Evolutionary conservation across 2,888 invertebrate species (phyloP).

Genomic region (Blastobasis lacticolella): DNA sequence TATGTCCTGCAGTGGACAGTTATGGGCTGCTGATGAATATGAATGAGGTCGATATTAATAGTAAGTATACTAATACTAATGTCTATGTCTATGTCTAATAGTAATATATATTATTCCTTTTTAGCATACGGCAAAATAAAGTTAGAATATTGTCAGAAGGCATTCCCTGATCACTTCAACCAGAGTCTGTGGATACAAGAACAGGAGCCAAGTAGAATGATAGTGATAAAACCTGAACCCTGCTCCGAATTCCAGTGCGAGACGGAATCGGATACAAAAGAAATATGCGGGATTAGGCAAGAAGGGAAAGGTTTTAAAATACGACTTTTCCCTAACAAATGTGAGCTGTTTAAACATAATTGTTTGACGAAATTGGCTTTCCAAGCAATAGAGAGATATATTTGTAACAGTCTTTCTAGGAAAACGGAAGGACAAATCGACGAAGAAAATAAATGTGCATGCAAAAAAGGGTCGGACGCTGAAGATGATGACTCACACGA

Average conservation of each 20-base stretch:
- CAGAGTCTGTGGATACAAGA: constrained; percentile 1
- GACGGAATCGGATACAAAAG: too few relatives aligned
- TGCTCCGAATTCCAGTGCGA: too few relatives aligned
- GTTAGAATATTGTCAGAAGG: constrained; percentile 31
- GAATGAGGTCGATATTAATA: too few relatives aligned
- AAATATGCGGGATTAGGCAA: constrained; percentile 39
- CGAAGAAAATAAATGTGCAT: neutral
- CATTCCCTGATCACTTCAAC: constrained; percentile 11
- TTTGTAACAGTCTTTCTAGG: constrained; percentile 23
- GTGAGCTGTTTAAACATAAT: constrained; percentile 37
- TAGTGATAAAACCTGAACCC: too few relatives aligned
- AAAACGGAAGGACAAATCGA: constrained; percentile 12
- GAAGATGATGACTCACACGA: neutral
- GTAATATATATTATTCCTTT: constrained; percentile 4
- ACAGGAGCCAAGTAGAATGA: neutral
- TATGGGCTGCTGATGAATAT: too few relatives aligned
- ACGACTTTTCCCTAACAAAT: constrained; percentile 38
- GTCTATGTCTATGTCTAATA: too few relatives aligned
- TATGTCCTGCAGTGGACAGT: too few relatives aligned
- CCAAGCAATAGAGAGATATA: constrained; percentile 29
- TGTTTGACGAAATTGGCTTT: constrained; percentile 33
- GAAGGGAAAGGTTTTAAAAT: constrained; percentile 41
- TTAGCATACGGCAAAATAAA: constrained; percentile 36
- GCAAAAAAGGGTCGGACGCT: neutral
- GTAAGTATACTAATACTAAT: too few relatives aligned